Conservation (phyloP, 2,113 vertebrate genomes). For the Egretta garzetta region DNA sequence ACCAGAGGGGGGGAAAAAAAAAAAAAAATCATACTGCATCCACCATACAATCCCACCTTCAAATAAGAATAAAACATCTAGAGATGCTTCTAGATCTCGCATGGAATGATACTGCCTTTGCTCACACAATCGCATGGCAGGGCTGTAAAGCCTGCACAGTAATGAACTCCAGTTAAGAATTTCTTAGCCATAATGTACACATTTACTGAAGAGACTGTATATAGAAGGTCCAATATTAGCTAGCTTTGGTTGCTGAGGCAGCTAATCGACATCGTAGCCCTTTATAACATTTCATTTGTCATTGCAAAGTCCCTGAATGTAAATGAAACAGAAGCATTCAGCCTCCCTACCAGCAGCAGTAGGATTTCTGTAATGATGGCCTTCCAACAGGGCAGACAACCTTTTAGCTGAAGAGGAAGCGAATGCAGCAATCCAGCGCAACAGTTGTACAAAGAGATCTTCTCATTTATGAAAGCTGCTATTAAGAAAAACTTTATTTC, state of each 20-base stretch:
- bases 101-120: fast-evolving
- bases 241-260: background rate
- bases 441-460: constrained; percentile 25
- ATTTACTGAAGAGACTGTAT: background rate
- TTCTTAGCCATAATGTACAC: background rate
- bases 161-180: background rate
- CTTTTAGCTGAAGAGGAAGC: background rate
- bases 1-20: background rate
- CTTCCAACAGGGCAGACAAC: background rate
- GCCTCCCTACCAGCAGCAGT: background rate
- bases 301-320: background rate
- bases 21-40: background rate
- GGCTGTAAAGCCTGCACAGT: background rate
- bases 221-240: background rate
- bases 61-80: background rate
- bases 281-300: background rate
- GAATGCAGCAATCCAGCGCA: background rate
- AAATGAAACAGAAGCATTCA: background rate
- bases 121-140: background rate
- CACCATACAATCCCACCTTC: background rate
- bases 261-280: background rate
- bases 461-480: background rate
- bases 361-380: background rate
- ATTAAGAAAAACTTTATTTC: background rate
- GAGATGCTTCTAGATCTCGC: background rate